A percentile compares a stretch with the other conserved stretches of the same genome.
Evolutionary conservation across 2,888 invertebrate species (phyloP).

Genomic region (Rhagonycha lutea): DNA sequence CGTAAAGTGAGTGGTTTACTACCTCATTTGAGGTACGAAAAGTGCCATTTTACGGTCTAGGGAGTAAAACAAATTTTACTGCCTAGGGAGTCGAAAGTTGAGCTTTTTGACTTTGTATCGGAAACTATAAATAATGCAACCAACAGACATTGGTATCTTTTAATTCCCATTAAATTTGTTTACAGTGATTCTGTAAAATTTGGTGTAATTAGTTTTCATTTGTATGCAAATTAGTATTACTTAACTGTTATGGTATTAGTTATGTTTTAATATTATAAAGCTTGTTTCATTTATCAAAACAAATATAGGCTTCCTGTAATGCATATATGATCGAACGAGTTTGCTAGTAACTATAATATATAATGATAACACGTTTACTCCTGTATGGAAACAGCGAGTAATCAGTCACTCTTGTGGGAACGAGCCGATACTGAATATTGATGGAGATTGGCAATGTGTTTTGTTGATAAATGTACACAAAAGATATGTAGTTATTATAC

Average conservation of each 20-base stretch:
- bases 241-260: not conserved
- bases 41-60: too few relatives aligned
- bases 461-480: constrained; percentile 16
- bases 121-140: too few relatives aligned
- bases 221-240: not conserved
- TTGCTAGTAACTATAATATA: constrained; percentile 16
- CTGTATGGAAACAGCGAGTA: constrained; percentile 21
- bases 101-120: too few relatives aligned
- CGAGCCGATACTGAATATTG: constrained; percentile 24
- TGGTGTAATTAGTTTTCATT: not conserved
- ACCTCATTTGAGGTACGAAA: too few relatives aligned
- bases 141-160: too few relatives aligned
- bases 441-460: constrained; percentile 16
- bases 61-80: too few relatives aligned
- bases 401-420: constrained; percentile 25
- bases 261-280: constrained; percentile 17
- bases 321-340: constrained; percentile 15
- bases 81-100: too few relatives aligned
- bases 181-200: not conserved
- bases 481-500: constrained; percentile 16
- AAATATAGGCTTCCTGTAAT: constrained; percentile 2
- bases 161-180: too few relatives aligned
- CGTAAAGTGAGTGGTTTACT: too few relatives aligned
- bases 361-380: constrained; percentile 26
- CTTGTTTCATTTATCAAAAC: constrained; percentile 17